Evolutionary conservation across 2,113 vertebrate species (phyloP), one percentile per base, ranked within the genome.

Genomic region (Cebidichthys violaceus): DNA sequence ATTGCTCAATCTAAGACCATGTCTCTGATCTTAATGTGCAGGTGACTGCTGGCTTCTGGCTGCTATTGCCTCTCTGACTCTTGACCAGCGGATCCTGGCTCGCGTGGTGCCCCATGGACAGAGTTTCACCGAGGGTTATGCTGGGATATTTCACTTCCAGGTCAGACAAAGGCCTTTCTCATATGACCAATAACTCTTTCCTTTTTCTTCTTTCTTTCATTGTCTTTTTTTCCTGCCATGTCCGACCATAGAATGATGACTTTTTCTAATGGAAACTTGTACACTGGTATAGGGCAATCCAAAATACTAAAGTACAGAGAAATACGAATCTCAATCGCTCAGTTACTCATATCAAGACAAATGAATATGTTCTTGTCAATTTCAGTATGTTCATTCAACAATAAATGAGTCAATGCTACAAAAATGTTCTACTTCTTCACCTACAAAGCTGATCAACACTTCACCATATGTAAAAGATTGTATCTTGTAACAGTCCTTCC

Each of bases 21-120:
- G n/a, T 41, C 41, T 82, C 67, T 66, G 0, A 64, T 75, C 4
- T 20, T 9, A 1, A 8, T 18, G 8, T 76, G 6, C 66, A 96
- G 95, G 95, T 45, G 95, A 96, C 87, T 96, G 95, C 84, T 96
- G 95, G 95, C 94, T 96, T 20, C 84, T 96, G 80, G 95, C 95
- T 29, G 95, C 95, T 27, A 96, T 96, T 20, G 95, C 95, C 1
- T 96, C 94, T 45, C 91, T 96, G 81, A 96, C 95, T 13, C 80
- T 95, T 6, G 94, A 96, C 27, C 89, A 95, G 47, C 85, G 87
- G 6, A 90, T 96, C 65, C 76, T 96, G 84, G 82, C 84, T 62
- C 92, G 94, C 18, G 95, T 96, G 75, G 92, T 95, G 3, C 95
- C 94, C 2, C 17, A 39, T 2, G 92, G 67, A 18, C 95, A 96